phyloP scores from a whole-genome alignment of 2,888 invertebrate genomes.

The Drosophila hamatofila region DNA sequence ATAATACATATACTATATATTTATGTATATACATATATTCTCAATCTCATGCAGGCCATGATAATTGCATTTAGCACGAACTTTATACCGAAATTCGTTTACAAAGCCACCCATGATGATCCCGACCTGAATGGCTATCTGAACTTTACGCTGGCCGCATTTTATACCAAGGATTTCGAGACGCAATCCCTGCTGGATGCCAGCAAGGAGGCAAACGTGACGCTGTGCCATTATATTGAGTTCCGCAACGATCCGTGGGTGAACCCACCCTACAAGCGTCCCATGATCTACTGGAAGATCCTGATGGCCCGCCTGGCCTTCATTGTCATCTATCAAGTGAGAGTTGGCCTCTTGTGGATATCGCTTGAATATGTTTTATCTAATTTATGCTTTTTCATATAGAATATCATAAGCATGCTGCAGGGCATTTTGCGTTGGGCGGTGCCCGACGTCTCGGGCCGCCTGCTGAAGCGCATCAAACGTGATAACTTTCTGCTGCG shows the following conservation, averaged over 20 bases:
- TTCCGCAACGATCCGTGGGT: conserved; percentile 88
- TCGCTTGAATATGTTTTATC: background rate
- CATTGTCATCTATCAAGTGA: conserved; percentile 90
- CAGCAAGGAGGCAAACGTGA: conserved; percentile 82
- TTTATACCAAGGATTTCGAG: conserved; percentile 88
- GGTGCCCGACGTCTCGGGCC: conserved; percentile 91
- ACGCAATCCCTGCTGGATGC: conserved; percentile 70
- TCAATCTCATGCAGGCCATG: conserved; percentile 87
- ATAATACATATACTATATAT: too few species aligned
- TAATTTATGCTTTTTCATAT: background rate
- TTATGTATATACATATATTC: background rate
- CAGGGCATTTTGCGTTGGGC: conserved; percentile 91
- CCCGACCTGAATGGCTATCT: conserved; percentile 88
- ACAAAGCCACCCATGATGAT: conserved; percentile 86
- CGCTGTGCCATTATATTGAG: conserved; percentile 89
- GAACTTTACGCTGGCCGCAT: conserved; percentile 89
- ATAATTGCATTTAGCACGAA: conserved; percentile 94
- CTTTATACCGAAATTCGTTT: conserved; percentile 92
- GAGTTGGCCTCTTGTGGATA: background rate
- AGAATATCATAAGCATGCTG: conserved; percentile 90
- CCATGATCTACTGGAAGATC: conserved; percentile 90
- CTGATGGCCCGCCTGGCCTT: conserved; percentile 90
- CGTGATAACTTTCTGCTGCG: conserved; percentile 90
- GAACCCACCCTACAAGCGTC: conserved; percentile 87
- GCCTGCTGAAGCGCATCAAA: conserved; percentile 89